Conservation (phyloP, 2,113 vertebrate genomes). For the Seriola dumerili region DNA sequence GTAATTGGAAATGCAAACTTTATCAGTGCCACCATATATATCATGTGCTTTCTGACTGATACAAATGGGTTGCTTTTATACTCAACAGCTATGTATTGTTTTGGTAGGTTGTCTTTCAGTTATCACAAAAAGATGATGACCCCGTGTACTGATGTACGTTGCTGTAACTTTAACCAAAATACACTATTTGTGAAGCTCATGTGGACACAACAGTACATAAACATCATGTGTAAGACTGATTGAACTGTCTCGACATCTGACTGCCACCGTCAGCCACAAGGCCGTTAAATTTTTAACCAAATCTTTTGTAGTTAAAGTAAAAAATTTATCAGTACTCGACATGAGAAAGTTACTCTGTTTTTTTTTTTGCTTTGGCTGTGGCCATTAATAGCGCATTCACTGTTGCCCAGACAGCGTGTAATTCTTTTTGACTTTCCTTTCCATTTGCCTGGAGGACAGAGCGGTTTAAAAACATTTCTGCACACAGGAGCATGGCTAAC, state of each 20-base stretch:
- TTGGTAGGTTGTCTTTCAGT: not conserved
- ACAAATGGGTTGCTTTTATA: not conserved
- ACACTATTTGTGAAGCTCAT: not conserved
- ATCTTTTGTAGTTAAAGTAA: conserved; percentile 88
- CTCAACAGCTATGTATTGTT: not conserved
- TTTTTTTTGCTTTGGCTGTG: conserved; percentile 57
- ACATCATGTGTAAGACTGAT: conserved; percentile 50
- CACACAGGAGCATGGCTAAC: conserved; percentile 92
- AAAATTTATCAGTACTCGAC: conserved; percentile 88
- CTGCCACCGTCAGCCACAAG: conserved; percentile 82
- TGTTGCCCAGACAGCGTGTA: conserved; percentile 90
- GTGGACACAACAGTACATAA: conserved; percentile 35
- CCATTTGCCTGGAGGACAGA: conserved; percentile 95
- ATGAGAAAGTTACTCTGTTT: conserved; percentile 76
- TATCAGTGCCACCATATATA: not conserved
- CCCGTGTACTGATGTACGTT: not conserved
- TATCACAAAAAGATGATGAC: not conserved
- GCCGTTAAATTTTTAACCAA: conserved; percentile 88
- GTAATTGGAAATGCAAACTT: not conserved
- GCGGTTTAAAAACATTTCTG: conserved; percentile 90
- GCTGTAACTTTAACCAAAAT: not conserved
- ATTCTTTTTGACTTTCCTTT: conserved; percentile 93
- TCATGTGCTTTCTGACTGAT: not conserved
- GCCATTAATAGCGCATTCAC: conserved; percentile 86
- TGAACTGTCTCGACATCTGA: conserved; percentile 81